Conservation (phyloP, 2,113 vertebrate genomes). For the Todiramphus saurophagus region DNA sequence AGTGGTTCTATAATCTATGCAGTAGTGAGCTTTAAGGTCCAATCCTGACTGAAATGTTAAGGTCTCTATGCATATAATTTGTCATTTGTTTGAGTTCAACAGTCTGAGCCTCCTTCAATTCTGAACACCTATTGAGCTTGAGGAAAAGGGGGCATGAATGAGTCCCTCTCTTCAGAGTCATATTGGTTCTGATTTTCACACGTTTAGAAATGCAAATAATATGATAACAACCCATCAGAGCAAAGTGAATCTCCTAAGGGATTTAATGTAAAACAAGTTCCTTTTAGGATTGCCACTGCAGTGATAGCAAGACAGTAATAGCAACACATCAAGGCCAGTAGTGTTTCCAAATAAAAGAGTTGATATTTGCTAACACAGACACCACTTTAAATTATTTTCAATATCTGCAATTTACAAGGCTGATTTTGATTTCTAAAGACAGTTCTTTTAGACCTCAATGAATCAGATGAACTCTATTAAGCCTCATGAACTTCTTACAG, state of each 20-base stretch:
- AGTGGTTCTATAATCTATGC: background rate
- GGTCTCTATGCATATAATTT: background rate
- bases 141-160: background rate
- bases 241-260: background rate
- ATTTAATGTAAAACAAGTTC: background rate
- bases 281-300: background rate
- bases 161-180: background rate
- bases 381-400: background rate
- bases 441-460: background rate
- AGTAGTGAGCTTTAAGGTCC: background rate
- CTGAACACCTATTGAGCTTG: background rate
- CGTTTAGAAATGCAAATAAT: background rate
- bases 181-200: background rate
- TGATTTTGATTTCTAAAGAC: background rate
- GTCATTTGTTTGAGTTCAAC: background rate
- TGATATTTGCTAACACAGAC: background rate
- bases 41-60: background rate
- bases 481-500: background rate
- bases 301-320: background rate
- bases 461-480: background rate
- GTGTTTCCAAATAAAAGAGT: background rate
- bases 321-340: background rate
- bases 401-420: background rate
- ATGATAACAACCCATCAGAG: background rate
- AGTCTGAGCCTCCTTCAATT: background rate